These are phyloP conservation scores for Synchiropus splendidus DNA, from an alignment of 2,113 vertebrate genomes.

Conservation along the genomic window DNA sequence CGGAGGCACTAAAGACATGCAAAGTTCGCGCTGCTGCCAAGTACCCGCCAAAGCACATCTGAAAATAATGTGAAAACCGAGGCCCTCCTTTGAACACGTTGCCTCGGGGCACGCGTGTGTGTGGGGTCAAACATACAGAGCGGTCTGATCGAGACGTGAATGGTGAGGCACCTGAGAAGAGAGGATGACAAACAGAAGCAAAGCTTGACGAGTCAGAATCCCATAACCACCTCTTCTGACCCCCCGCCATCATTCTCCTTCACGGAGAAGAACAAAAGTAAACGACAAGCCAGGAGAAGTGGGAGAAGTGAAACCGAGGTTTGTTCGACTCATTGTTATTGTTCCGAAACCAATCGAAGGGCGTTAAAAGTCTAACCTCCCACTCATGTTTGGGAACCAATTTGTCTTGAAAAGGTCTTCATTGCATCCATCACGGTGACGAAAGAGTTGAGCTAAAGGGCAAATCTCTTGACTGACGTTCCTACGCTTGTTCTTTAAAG, in stretches of 20 bases:
- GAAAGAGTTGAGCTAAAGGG: too few species aligned
- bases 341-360: too few species aligned
- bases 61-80: slow-evolving; percentile 30
- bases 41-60: slow-evolving; percentile 28
- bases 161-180: slow-evolving; percentile 8
- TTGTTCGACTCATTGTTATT: too few species aligned
- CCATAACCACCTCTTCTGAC: slow-evolving; percentile 27
- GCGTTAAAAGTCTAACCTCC: too few species aligned
- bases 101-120: slow-evolving; percentile 14
- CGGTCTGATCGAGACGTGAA: slow-evolving; percentile 23
- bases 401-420: too few species aligned
- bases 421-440: too few species aligned
- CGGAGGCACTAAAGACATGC: slow-evolving; percentile 25
- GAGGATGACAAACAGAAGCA: slow-evolving; percentile 23
- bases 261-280: slow-evolving; percentile 11
- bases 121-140: slow-evolving; percentile 35
- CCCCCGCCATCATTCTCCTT: slow-evolving; percentile 13
- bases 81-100: slow-evolving; percentile 19
- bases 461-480: too few species aligned
- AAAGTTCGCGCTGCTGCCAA: slow-evolving; percentile 23
- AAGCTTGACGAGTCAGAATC: slow-evolving; percentile 24
- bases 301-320: too few species aligned
- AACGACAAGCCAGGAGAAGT: too few species aligned
- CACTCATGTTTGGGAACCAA: too few species aligned
- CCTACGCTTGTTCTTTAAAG: too few species aligned